Base-by-base conservation (phyloP, 2,113 vertebrate species). In the Coregonus clupeaformis region DNA sequence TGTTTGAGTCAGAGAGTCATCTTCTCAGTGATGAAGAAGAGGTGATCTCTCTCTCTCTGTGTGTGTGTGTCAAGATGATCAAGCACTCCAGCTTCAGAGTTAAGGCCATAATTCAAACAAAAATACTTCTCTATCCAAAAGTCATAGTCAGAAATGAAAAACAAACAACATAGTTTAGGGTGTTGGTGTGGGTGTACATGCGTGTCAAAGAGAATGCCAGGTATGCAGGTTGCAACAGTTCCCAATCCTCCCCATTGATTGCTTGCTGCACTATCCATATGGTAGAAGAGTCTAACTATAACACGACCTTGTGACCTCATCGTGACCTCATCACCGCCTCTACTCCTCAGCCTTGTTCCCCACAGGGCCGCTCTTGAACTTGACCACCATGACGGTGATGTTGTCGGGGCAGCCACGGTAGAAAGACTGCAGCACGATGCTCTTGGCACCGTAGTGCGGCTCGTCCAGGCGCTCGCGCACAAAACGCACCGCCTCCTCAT, bases 311-410 rank as follows among this genome's bases (percentile, higher is more conserved):
- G 57, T 60, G 57, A 60, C 57, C 55, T 55, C 52, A 55, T 55
- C 27, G 57, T 60, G 57, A 60, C 57, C 55, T 32, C 32, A 42
- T 42, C 14, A 22, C 20, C 5, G 18, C 6, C n/a, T 60, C n/a
- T 60, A 66, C 64, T 36, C 30, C 6, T 16, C 29, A 0, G 90
- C 80, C 91, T 94, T 98, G 91, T 16, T 29, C 63, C 63, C 25
- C 22, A 90, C 93, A 77, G 94, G 94, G 72, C 82, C 81, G 29
- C 95, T 95, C 91, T 96, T 96, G 86, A 99, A 98, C 91, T 98
- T 99, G 62, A 99, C 96, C 89, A 99, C 97, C 98, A 99, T 99
- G 77, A 99, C 97, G 0, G 98, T 99, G 87, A 99, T 99, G 64
- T 99, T 99, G 88, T 99, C 98, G 9, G 97, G 97, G 80, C 97